Base-by-base conservation (phyloP, 1,140 invertebrate genomes). In the Sipha flava region DNA sequence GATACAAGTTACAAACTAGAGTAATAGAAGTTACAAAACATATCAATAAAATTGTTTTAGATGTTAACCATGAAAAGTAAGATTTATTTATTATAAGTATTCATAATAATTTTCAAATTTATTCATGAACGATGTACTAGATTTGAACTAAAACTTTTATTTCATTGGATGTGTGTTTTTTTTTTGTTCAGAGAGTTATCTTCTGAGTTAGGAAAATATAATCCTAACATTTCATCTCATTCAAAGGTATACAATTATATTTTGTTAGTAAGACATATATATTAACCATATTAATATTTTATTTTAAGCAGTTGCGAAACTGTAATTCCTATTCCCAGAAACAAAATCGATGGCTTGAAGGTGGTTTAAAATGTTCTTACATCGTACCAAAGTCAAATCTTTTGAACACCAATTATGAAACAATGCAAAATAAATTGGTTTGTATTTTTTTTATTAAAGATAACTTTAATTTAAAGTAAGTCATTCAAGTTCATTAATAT, bases 1-100 rank as follows among this genome's bases (percentile, higher is more conserved):
- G 88, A 84, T 83, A 87, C 37, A 98, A 98, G 85, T 84, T 98
- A 16, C 80, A 88, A 6, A 90, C 92, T 83, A 85, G 95, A 75
- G 86, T 88, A 59, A 89, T 85, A 80, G 91, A 92, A 85, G 87
- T 94, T 45, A 80, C 83, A 37, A 57, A 75, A 52, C 81, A 81
- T 49, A 47, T 83, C 12, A 79, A 79, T 43, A 80, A 81, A 64
- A 70, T 80, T 80, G 47, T 34, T n/a, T 70, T 29, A 70, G 3
- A 52, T 2, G 16, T 54, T 37, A 37, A 7, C 26, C 21, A 18
- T 52, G 31, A 49, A 37, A 77, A 57, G 54, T 54, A 57, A 43
- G 14, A 10, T 18, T 47, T 68, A 0, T 9, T 26, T 23, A 26
- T 70, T 18, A 26, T 45, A 43, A 43, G 40, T 9, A 23, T 21